Evolutionary conservation across 1,140 invertebrate genomes (phyloP).

Genomic region (Physella acuta): DNA sequence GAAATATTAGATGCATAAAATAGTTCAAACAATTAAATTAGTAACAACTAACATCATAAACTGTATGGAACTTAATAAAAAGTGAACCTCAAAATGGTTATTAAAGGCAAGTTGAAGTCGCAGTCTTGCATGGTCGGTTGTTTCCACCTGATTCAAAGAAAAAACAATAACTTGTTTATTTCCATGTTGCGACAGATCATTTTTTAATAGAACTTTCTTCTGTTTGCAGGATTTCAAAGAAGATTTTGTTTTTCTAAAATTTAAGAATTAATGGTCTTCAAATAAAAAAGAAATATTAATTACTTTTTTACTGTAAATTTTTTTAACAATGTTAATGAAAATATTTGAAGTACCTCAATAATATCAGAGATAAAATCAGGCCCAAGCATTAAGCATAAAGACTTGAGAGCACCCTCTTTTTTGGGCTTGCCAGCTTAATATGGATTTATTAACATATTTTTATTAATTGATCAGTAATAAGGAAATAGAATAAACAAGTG

Average conservation of each 20-base stretch:
- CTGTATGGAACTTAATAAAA: constrained; percentile 2
- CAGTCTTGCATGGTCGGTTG: constrained; percentile 56
- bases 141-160: constrained; percentile 52
- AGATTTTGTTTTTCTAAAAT: too few relatives aligned
- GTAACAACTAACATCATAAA: too few relatives aligned
- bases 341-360: constrained; percentile 40
- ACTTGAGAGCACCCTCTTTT: constrained; percentile 47
- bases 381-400: constrained; percentile 55
- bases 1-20: too few relatives aligned
- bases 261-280: not conserved
- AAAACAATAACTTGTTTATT: not conserved
- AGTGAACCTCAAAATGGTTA: constrained; percentile 51
- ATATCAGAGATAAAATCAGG: constrained; percentile 58
- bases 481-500: too few relatives aligned
- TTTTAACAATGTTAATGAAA: constrained; percentile 2
- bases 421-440: constrained; percentile 56
- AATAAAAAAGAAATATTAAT: not conserved
- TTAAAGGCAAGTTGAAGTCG: constrained; percentile 52
- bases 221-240: too few relatives aligned
- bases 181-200: too few relatives aligned
- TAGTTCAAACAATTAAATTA: too few relatives aligned
- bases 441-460: too few relatives aligned
- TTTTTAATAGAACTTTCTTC: too few relatives aligned
- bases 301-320: not conserved
- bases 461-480: too few relatives aligned